phyloP scores from a whole-genome alignment of 2,113 vertebrate genomes.

The Noctilio leporinus region DNA sequence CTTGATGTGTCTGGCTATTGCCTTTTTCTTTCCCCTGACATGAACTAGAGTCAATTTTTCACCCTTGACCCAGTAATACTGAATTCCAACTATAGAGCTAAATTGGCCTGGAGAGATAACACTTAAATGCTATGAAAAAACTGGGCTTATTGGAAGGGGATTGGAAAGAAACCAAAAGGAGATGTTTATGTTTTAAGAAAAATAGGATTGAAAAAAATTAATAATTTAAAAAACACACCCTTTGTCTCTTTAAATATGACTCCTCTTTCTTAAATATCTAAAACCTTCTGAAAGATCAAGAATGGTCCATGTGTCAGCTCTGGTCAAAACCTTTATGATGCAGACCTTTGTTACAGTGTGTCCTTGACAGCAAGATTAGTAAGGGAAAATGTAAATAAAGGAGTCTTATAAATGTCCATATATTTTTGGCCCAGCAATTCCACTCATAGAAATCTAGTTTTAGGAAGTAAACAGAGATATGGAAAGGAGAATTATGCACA shows the following conservation, averaged over 20 bases:
- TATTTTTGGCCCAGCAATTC: not conserved
- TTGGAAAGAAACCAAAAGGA: not conserved
- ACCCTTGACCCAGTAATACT: not conserved
- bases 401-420: not conserved
- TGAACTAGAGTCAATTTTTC: not conserved
- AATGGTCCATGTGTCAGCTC: not conserved
- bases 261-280: conserved; percentile 14
- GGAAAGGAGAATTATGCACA: not conserved
- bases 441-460: not conserved
- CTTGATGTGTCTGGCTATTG: not conserved
- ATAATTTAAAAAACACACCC: not conserved
- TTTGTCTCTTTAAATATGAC: not conserved
- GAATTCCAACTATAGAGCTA: not conserved
- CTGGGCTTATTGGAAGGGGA: not conserved
- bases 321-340: not conserved
- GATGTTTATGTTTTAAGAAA: not conserved
- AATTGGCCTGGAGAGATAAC: not conserved
- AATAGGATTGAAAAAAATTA: not conserved
- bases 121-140: not conserved
- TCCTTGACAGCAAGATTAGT: not conserved
- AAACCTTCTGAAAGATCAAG: not conserved
- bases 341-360: not conserved
- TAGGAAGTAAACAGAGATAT: not conserved
- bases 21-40: not conserved
- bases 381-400: not conserved